Evolutionary conservation across 2,888 invertebrate species (phyloP), one percentile per base, ranked within the genome.

Genomic region (Colostygia pectinataria): DNA sequence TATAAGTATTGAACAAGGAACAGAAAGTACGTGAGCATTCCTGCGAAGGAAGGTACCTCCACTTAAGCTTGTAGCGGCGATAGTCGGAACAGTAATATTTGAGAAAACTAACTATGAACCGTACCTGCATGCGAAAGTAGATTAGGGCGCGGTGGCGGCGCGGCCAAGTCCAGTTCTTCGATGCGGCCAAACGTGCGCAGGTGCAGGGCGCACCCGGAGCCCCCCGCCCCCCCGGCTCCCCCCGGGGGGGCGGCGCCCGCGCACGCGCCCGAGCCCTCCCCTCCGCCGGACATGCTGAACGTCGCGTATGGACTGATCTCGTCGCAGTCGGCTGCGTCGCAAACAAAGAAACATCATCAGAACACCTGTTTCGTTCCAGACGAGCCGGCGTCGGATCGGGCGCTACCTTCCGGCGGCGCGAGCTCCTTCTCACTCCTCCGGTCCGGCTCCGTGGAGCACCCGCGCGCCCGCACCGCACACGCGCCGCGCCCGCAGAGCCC

Each of bases 241-340:
- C 10, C 38, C 8, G 37, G 39, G 10, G 20, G 39, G 28, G 23
- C 39, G 51, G 90, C 92, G 34, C 91, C 91, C 5, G 44, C 55
- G 33, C 37, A 55, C 25, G 34, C 53, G 32, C 40, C 76, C 37
- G 43, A 52, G 20, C 86, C 75, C 36, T 49, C 64, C 36, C 56
- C 66, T 43, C 92, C 91, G 34, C 92, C 92, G 48, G 93, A 91
- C 61, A 94, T 94, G 70, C 93, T 94, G 83, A 94, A 95, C 58
- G 94, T 95, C 31, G 94, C 94, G 78, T 94, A 94, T 4, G 94
- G 94, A 61, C 94, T 94, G 67, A 95, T 95, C 80, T 94, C 94
- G 74, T 93, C 93, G 90, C 93, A 91, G 68, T 93, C 93, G 8
- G 61, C 75, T 68, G 59, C 14, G 0, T 10, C 42, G 32, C 1